Conservation (phyloP, 2,888 invertebrate species). For the Taenaris catops region DNA sequence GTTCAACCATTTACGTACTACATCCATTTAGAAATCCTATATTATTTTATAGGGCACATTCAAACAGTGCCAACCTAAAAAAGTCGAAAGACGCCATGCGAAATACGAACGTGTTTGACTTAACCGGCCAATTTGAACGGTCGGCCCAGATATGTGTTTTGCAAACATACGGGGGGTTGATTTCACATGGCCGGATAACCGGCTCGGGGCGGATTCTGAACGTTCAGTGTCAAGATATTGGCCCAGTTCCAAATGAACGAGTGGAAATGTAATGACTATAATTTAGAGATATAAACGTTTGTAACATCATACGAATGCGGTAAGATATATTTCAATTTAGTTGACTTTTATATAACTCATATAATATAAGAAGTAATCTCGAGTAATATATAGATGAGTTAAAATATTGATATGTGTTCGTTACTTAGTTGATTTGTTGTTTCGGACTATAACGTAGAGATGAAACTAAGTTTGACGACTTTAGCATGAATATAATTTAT, state of each 20-base stretch:
- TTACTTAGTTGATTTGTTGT: no score
- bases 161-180: slow-evolving; percentile 14
- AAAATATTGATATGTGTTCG: no score
- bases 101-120: slow-evolving; percentile 6
- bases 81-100: background rate
- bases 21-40: background rate
- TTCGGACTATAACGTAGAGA: no score
- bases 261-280: slow-evolving; percentile 28
- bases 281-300: slow-evolving; percentile 19
- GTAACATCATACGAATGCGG: slow-evolving; percentile 8
- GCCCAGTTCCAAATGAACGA: slow-evolving; percentile 31
- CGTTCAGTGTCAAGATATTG: slow-evolving; percentile 27
- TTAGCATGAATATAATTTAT: no score
- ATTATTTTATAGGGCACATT: slow-evolving; percentile 2
- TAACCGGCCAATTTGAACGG: slow-evolving; percentile 13
- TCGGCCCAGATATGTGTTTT: slow-evolving; percentile 2
- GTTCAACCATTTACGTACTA: background rate
- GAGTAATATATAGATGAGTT: no score
- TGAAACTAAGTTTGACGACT: no score
- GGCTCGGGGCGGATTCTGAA: slow-evolving; percentile 17
- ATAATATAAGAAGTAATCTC: no score
- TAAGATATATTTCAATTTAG: slow-evolving; percentile 5
- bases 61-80: slow-evolving; percentile 7
- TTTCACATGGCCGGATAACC: slow-evolving; percentile 17
- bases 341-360: slow-evolving; percentile 1